Conservation (phyloP, 2,888 invertebrate species). For the Lysandra coridon region DNA sequence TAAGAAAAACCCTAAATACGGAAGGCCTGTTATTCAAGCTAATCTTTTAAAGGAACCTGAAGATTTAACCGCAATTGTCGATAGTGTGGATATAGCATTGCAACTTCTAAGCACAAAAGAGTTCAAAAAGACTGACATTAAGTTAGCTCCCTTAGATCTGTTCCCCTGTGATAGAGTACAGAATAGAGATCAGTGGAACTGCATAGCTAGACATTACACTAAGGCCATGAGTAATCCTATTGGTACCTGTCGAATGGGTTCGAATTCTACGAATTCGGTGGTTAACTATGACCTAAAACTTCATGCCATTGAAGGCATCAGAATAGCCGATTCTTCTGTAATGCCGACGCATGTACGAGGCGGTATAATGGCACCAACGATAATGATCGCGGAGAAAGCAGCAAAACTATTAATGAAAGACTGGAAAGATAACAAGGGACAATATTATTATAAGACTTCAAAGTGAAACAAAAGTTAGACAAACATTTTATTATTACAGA, state of each 20-base stretch:
- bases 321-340: slow-evolving; percentile 71
- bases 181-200: slow-evolving; percentile 75
- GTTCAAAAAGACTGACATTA: slow-evolving; percentile 69
- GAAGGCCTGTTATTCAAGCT: slow-evolving; percentile 71
- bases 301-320: slow-evolving; percentile 69
- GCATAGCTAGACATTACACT: slow-evolving; percentile 73
- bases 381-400: slow-evolving; percentile 76
- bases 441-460: slow-evolving; percentile 55
- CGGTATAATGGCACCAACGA: slow-evolving; percentile 63
- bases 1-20: slow-evolving; percentile 71
- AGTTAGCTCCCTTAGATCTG: slow-evolving; percentile 68
- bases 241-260: slow-evolving; percentile 74
- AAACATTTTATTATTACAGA: neutral
- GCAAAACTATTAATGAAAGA: slow-evolving; percentile 68
- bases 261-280: slow-evolving; percentile 64
- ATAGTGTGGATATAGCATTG: slow-evolving; percentile 71
- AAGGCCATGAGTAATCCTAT: slow-evolving; percentile 71
- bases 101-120: slow-evolving; percentile 72
- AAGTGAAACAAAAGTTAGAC: slow-evolving; percentile 37
- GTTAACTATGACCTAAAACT: slow-evolving; percentile 67
- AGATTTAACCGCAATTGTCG: slow-evolving; percentile 69
- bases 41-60: slow-evolving; percentile 72
- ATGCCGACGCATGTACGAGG: slow-evolving; percentile 74
- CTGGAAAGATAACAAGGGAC: slow-evolving; percentile 69
- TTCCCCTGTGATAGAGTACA: slow-evolving; percentile 70